Evolutionary conservation across 2,888 invertebrate species (phyloP).

Genomic region (Cataglyphis altisquamis): DNA sequence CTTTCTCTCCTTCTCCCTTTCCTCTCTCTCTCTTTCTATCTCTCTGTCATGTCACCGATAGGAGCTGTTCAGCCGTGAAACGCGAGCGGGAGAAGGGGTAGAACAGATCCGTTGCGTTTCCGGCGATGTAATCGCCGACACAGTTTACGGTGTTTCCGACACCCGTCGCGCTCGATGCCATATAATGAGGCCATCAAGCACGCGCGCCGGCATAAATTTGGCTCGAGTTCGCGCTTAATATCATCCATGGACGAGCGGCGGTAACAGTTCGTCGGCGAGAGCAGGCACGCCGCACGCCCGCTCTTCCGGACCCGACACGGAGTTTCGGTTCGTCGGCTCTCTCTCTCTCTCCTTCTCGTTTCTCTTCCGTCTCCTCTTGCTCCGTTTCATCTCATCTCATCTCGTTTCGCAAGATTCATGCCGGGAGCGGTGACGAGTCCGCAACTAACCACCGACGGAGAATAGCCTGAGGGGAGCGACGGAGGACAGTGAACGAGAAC

Average conservation of each 20-base stretch:
- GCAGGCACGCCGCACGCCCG: background rate
- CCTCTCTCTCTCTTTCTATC: background rate
- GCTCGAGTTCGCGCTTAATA: constrained; percentile 75
- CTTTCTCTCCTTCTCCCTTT: background rate
- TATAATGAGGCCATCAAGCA: constrained; percentile 49
- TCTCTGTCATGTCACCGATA: constrained; percentile 8
- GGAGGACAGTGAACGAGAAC: constrained; percentile 36
- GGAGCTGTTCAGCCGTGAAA: constrained; percentile 37
- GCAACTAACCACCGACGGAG: constrained; percentile 55
- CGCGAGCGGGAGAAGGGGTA: background rate
- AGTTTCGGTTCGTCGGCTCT: constrained; percentile 31
- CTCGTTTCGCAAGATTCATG: constrained; percentile 52
- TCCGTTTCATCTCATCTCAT: constrained; percentile 60
- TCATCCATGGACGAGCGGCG: constrained; percentile 76
- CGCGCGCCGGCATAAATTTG: constrained; percentile 61
- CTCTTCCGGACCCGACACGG: constrained; percentile 25
- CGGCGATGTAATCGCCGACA: constrained; percentile 39
- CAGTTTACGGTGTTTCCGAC: constrained; percentile 42
- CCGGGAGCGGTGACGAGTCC: constrained; percentile 64
- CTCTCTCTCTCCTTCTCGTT: constrained; percentile 18
- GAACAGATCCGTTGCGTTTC: background rate
- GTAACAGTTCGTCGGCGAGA: constrained; percentile 66
- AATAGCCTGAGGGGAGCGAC: constrained; percentile 9
- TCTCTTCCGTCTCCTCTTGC: background rate
- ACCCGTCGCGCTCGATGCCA: constrained; percentile 23